Evolutionary conservation across 2,797 vertebrate species (phyloP).

Genomic region (Mycteria americana): DNA sequence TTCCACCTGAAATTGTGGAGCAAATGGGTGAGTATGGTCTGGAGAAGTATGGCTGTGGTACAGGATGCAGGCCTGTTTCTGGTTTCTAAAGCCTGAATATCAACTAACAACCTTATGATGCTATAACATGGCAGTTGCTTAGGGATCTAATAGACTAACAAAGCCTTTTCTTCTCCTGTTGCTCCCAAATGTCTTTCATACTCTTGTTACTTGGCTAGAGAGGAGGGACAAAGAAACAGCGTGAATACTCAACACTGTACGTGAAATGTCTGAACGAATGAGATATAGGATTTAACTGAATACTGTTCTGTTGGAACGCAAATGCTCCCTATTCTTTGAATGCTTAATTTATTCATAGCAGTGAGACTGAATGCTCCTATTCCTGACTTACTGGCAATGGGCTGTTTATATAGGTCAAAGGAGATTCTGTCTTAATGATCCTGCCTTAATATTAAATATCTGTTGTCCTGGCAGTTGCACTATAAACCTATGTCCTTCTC

Average conservation of each 20-base stretch:
- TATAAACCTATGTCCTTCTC: background rate
- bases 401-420: background rate
- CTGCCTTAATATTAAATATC: background rate
- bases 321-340: background rate
- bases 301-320: background rate
- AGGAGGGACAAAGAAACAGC: background rate
- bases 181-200: background rate
- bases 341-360: background rate
- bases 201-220: background rate
- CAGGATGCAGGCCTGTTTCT: background rate
- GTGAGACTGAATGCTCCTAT: background rate
- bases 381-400: background rate
- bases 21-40: slow-evolving; percentile 89
- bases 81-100: background rate
- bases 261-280: background rate
- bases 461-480: background rate
- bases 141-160: background rate
- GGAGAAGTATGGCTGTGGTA: background rate
- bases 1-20: slow-evolving; percentile 96
- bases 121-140: background rate
- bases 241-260: accelerated
- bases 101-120: accelerated
- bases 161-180: background rate
- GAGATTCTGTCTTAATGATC: background rate
- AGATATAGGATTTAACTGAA: accelerated